Evolutionary conservation across 2,888 invertebrate genomes (phyloP).

Genomic region (Cistogaster globosa): DNA sequence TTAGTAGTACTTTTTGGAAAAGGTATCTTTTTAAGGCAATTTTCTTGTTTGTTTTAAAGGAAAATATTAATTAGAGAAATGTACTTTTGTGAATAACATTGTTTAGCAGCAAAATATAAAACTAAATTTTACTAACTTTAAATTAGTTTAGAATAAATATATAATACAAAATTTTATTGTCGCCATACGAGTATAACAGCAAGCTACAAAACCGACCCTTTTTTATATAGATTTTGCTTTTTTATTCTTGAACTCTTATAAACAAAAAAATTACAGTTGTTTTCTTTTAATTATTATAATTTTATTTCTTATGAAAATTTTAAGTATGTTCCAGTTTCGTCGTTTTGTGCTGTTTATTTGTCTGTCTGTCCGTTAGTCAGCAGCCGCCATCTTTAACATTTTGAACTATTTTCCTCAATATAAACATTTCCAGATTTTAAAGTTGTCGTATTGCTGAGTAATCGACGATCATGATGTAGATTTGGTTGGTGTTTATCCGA

Average conservation of each 20-base stretch:
- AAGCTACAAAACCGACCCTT: slow-evolving; percentile 21
- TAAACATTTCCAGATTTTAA: slow-evolving; percentile 82
- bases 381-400: slow-evolving; percentile 75
- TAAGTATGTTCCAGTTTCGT: slow-evolving; percentile 68
- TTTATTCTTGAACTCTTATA: slow-evolving; percentile 27
- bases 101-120: no score
- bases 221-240: neutral
- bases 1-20: no score
- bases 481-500: slow-evolving; percentile 76
- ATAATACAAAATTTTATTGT: no score
- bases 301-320: slow-evolving; percentile 51
- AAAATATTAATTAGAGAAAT: no score
- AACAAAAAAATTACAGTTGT: slow-evolving; percentile 9
- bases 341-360: slow-evolving; percentile 20
- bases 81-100: no score
- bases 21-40: neutral
- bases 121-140: no score
- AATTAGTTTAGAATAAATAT: neutral
- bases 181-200: neutral
- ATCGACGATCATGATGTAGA: slow-evolving; percentile 77
- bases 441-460: slow-evolving; percentile 76
- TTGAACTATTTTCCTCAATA: slow-evolving; percentile 81
- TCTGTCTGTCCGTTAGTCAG: slow-evolving; percentile 34
- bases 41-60: no score
- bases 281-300: slow-evolving; percentile 26